Evolutionary conservation across 1,140 invertebrate genomes (phyloP), one percentile per base, ranked within the genome.

Genomic region (Grapholita molesta): DNA sequence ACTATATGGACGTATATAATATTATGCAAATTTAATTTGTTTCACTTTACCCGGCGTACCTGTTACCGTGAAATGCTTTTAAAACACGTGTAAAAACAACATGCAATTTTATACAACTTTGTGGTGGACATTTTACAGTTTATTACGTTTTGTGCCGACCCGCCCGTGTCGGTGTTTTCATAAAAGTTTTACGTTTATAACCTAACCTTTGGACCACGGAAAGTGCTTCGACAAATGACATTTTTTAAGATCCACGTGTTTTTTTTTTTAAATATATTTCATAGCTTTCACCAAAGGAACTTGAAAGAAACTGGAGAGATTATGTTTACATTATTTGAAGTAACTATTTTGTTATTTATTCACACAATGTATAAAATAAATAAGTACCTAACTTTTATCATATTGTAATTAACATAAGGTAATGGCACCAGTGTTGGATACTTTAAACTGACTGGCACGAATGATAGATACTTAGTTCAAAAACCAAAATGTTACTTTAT

Each of bases 181-280:
- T 83, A 82, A 83, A 86, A 80, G 67, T 84, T 86, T 85, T 84
- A 85, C 78, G 75, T 81, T 83, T 83, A 83, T 72, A 74, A 75
- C 78, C 66, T 57, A 61, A 74, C 42, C 55, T 69, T 69, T 68
- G 72, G 72, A 30, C 66, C 70, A 71, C 32, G 67, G 52, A 35
- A 78, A 75, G 69, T 77, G 76, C 68, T 74, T 70, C 73, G 75
- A 74, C 74, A 80, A 80, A 80, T 82, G 70, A 72, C 74, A 79
- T 78, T 84, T 80, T n/a, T 78, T 71, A 78, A 78, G 71, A 70
- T 77, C 57, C 76, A 78, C 71, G 77, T 80, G 78, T 80, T 78
- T 78, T 76, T 75, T 72, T 70, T 67, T 69, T 72, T 68, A 71
- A 48, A 7, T 61, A 57, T 8, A 64, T 73, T 77, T 75, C 71